These are phyloP conservation scores for Aselliscus stoliczkanus DNA, from an alignment of 2,797 vertebrate genomes.

Conservation along the genomic window DNA sequence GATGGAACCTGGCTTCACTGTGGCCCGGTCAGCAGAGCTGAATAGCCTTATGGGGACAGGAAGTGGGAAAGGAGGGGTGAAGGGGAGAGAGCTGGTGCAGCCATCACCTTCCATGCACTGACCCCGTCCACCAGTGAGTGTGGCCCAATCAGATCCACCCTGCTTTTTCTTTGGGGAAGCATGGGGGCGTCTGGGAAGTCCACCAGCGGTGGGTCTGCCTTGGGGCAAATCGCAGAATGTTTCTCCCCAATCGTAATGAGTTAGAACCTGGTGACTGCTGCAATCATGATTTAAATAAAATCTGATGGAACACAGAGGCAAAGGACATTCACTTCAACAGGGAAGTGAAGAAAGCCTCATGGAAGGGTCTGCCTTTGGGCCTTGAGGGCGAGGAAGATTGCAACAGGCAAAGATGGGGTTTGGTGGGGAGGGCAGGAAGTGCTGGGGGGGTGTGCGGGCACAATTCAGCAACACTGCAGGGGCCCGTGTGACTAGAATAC, in stretches of 20 bases:
- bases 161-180: neutral
- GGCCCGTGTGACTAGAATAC: neutral
- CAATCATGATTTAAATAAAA: neutral
- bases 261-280: neutral
- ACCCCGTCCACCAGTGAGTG: fast-evolving
- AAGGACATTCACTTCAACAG: neutral
- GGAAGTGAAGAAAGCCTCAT: neutral
- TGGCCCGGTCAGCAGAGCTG: neutral
- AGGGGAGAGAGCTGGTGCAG: neutral
- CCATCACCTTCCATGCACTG: fast-evolving
- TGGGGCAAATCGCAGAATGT: neutral
- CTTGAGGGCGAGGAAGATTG: neutral
- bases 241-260: neutral
- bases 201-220: neutral
- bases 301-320: neutral
- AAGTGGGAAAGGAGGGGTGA: fast-evolving
- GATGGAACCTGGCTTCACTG: neutral
- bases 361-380: neutral
- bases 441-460: too few species aligned
- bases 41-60: neutral
- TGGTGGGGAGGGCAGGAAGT: too few species aligned
- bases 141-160: neutral
- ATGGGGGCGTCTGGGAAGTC: neutral
- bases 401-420: neutral
- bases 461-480: fast-evolving